phyloP scores from a whole-genome alignment of 2,113 vertebrate genomes.

The Rhinogobius similis region DNA sequence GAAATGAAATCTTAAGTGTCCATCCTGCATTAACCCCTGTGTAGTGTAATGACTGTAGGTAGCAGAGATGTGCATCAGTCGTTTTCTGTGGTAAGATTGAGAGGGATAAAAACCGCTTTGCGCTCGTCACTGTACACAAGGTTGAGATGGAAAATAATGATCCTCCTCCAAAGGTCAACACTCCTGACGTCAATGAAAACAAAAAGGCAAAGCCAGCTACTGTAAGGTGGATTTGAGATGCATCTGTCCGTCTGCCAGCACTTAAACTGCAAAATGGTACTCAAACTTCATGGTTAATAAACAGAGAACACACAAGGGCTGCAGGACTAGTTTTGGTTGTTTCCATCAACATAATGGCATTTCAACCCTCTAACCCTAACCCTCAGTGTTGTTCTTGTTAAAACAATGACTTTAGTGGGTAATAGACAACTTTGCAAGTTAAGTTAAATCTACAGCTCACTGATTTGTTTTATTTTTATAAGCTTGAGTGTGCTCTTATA shows the following conservation, averaged over 20 bases:
- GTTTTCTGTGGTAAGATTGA: conserved; percentile 49
- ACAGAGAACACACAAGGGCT: neutral
- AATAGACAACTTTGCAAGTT: neutral
- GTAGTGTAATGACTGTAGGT: conserved; percentile 61
- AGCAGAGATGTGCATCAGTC: conserved; percentile 45
- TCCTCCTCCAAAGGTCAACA: conserved; percentile 76
- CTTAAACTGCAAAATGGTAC: neutral
- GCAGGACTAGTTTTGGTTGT: neutral
- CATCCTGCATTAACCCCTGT: conserved; percentile 76
- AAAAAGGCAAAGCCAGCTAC: conserved; percentile 61
- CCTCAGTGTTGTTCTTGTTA: neutral
- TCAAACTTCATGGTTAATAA: neutral
- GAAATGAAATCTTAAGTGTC: too few species aligned
- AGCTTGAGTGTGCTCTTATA: neutral
- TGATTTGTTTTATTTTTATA: neutral
- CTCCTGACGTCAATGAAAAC: conserved; percentile 79
- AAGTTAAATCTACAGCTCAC: neutral
- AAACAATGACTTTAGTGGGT: neutral
- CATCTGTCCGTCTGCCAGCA: conserved; percentile 4
- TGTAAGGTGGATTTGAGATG: conserved; percentile 23
- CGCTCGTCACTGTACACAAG: conserved; percentile 65
- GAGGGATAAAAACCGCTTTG: conserved; percentile 64
- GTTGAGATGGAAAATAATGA: conserved; percentile 80
- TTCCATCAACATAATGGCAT: neutral
- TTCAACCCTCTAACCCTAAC: too few species aligned